phyloP scores from a whole-genome alignment of 2,888 invertebrate genomes.

The Dione vanillae region DNA sequence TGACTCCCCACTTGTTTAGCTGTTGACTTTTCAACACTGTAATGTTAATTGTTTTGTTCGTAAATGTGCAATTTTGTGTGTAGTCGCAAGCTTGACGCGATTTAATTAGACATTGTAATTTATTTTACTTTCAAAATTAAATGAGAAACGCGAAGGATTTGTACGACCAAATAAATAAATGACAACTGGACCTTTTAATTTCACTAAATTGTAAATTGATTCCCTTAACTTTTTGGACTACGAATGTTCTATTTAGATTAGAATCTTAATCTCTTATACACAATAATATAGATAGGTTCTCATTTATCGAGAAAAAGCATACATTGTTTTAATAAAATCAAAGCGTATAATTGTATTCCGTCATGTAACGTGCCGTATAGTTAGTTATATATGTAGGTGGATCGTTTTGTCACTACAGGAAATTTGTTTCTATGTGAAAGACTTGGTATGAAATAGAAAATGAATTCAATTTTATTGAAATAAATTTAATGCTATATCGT shows the following conservation, averaged over 20 bases:
- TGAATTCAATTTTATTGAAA: no score
- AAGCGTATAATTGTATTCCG: no score
- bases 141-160: background rate
- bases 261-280: no score
- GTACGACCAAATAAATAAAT: background rate
- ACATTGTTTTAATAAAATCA: no score
- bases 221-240: no score
- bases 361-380: no score
- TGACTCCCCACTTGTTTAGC: conserved; percentile 31
- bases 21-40: conserved; percentile 37
- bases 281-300: no score
- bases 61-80: conserved; percentile 20
- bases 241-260: no score
- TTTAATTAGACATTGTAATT: conserved; percentile 6
- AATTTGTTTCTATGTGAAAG: background rate
- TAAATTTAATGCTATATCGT: no score
- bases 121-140: background rate
- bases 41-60: conserved; percentile 32
- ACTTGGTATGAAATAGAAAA: background rate
- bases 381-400: background rate
- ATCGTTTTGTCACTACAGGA: background rate
- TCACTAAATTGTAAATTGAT: background rate
- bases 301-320: no score
- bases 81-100: background rate
- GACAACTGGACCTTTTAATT: background rate